Evolutionary conservation across 2,888 invertebrate genomes (phyloP).

Genomic region (Macaria liturata): DNA sequence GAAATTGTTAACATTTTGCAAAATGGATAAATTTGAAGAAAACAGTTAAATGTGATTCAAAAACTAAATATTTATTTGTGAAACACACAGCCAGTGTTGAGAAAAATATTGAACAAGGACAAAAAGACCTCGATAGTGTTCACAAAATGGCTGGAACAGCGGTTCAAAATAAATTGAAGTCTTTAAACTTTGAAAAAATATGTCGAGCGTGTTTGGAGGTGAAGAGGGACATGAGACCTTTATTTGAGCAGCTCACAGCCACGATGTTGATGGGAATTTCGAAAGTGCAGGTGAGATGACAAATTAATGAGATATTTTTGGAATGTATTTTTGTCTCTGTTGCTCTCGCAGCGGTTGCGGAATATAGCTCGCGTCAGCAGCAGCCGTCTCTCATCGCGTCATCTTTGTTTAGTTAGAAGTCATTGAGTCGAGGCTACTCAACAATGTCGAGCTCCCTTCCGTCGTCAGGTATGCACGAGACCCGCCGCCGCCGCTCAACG

Average conservation of each 20-base stretch:
- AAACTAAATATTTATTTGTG: conserved; percentile 2
- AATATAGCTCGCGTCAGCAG: conserved; percentile 49
- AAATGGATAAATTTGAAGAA: too few relatives aligned
- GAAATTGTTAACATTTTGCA: too few relatives aligned
- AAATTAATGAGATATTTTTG: conserved; percentile 65
- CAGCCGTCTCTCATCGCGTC: conserved; percentile 65
- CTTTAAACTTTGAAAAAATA: conserved; percentile 82
- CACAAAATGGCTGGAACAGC: conserved; percentile 70
- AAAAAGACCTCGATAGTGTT: conserved; percentile 60
- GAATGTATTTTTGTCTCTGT: conserved; percentile 70
- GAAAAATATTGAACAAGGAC: conserved; percentile 60
- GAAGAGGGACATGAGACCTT: conserved; percentile 86
- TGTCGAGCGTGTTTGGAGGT: conserved; percentile 85
- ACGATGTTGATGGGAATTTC: conserved; percentile 86
- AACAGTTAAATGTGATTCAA: too few relatives aligned
- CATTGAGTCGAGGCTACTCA: conserved; percentile 52
- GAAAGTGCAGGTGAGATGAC: conserved; percentile 81
- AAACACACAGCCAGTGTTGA: conserved; percentile 33
- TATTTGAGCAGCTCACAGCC: conserved; percentile 85
- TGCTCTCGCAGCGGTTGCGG: conserved; percentile 46
- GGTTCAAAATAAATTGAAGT: conserved; percentile 51
- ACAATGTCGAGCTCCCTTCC: conserved; percentile 60
- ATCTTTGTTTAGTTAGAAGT: conserved; percentile 78
- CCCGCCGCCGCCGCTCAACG: conserved; percentile 36
- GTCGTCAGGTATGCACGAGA: conserved; percentile 47